Base-by-base conservation (phyloP, 1,140 invertebrate genomes). In the Lasaia peninsularis region DNA sequence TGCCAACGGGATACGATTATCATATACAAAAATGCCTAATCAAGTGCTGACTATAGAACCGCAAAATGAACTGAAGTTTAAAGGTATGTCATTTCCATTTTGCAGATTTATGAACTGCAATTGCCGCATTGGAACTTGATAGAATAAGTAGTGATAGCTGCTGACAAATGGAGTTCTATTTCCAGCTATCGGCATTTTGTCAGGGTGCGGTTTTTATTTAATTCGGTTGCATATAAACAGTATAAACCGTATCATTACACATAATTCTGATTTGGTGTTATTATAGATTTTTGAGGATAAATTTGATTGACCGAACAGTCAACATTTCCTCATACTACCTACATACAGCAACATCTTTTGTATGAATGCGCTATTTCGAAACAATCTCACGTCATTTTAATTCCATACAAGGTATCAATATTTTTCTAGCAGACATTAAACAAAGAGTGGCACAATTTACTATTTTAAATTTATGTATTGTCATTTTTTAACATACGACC, bases 1-100 rank as follows among this genome's bases (percentile, higher is more conserved):
- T 80, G 67, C 73, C 65, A 79, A 78, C 69, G 75, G 74, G 61
- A 73, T 73, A 72, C 48, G 64, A 63, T 61, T 67, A 60, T 66
- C 71, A 67, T 76, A 67, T 69, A 67, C 91, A 94, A 86, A 48
- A 78, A 88, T 88, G 85, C 82, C 85, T 56, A 80, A 83, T 65
- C 93, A 94, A 80, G 90, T 94, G 72, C 91, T 95, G 80, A 90
- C 91, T 75, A 94, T 94, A 91, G 92, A 94, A 67, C 93, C 93
- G 60, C 91, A 92, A 85, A 91, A 91, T 79, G 94, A 95, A 82
- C 89, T 95, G 52, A 93, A 92, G 89, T 95, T 95, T 86, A 91
- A 91, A 91, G 93, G 94, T 95, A 90, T 90, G 91, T 80, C 52
- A 60, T 58, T 71, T 70, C 65, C 61, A 31, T 72, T 69, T 69